Evolutionary conservation across 2,888 invertebrate genomes (phyloP), one percentile per base, ranked within the genome.

Genomic region (Noctuana brunneofusca): DNA sequence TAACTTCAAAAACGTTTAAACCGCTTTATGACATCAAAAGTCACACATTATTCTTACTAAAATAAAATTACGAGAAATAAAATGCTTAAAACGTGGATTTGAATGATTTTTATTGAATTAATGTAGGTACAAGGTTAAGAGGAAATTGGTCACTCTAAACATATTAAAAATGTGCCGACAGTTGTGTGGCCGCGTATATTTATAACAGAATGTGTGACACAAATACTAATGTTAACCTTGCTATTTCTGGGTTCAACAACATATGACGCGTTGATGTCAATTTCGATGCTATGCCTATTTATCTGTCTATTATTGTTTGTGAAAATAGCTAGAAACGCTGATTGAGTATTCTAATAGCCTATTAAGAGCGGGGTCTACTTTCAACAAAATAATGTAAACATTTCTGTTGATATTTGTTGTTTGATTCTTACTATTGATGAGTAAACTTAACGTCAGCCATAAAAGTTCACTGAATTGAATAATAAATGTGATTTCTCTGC

Each of bases 201-300:
- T 88, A 80, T 84, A 87, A 80, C 73, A 71, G 75, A 79, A 76
- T 72, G 71, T 75, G 77, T 81, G 83, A 85, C 83, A 84, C 75
- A 77, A 74, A 70, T 71, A 76, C 73, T 64, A 66, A 69, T 65
- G 67, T 75, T 76, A 71, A 71, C 73, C 69, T 69, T 58, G 71
- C 75, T 85, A 84, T 85, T 81, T 83, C 71, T 75, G 75, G 72
- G 73, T 73, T 68, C 67, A 70, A 63, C 49, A 63, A 56, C 63
- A 63, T 62, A 50, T 35, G 49, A 62, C 50, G 27, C 63, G 20
- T 27, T 14, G 41, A 55, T 38, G 38, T 41, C 9, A 18, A 14
- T 41, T 41, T 41, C 9, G 41, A 18, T 41, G 1, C 16, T 41
- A 18, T 38, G 38, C 14, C 38, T 38, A 38, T 41, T 41, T 3